A percentile compares a stretch with the other conserved stretches of the same genome.
These are phyloP conservation scores for Channa argus DNA, from an alignment of 2,113 vertebrate species.

Conservation along the genomic window DNA sequence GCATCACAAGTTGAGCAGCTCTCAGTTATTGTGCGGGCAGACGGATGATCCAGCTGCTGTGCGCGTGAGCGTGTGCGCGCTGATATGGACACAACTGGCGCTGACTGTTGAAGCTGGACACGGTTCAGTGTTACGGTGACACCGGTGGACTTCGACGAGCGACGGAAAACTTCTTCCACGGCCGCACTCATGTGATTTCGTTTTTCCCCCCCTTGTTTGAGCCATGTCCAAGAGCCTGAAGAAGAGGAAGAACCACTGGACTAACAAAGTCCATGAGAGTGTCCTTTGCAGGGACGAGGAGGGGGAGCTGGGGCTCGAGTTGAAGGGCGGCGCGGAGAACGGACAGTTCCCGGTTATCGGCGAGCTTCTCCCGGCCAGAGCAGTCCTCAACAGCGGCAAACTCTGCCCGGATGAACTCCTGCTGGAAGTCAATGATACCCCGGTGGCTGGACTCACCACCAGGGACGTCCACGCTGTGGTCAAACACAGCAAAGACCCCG, in stretches of 20 bases:
- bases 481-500: conserved; percentile 95
- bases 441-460: conserved; percentile 95
- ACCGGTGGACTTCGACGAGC: conserved; percentile 20
- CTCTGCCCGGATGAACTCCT: conserved; percentile 90
- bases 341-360: conserved; percentile 95
- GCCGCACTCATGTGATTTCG: conserved; percentile 63
- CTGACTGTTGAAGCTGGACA: conserved; percentile 52
- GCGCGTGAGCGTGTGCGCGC: conserved; percentile 42
- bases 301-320: conserved; percentile 90
- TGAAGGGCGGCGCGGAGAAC: conserved; percentile 95
- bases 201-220: conserved; percentile 14
- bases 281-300: conserved; percentile 88
- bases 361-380: conserved; percentile 88
- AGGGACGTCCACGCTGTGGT: conserved; percentile 95
- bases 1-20: conserved; percentile 72
- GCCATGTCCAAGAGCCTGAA: conserved; percentile 96
- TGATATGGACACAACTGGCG: conserved; percentile 69
- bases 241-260: conserved; percentile 97
- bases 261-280: conserved; percentile 94
- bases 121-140: conserved; percentile 15
- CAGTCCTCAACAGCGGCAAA: conserved; percentile 88
- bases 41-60: conserved; percentile 77
- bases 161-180: conserved; percentile 54
- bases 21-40: conserved; percentile 61
- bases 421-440: conserved; percentile 97